Conservation (phyloP, 2,113 vertebrate genomes). For the Rafetus swinhoei region DNA sequence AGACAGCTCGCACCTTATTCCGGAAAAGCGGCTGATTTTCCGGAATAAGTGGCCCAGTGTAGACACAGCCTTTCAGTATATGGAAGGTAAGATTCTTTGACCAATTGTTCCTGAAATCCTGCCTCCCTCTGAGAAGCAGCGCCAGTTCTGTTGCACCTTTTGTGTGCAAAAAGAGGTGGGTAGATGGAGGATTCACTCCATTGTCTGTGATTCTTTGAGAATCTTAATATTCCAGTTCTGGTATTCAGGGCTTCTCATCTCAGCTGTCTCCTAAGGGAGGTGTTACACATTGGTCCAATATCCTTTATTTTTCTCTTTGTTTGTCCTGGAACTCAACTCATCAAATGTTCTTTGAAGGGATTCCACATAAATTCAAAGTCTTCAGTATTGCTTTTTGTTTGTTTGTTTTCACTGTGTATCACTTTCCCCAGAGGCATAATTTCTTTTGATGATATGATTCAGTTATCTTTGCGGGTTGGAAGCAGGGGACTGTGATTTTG, state of each 20-base stretch:
- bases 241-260: not conserved
- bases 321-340: not conserved
- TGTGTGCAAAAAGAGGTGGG: not conserved
- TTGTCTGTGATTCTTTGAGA: not conserved
- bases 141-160: not conserved
- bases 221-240: not conserved
- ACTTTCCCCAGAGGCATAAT: not conserved
- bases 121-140: not conserved
- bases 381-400: not conserved
- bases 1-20: too few relatives aligned
- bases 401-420: not conserved
- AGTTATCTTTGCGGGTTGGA: not conserved
- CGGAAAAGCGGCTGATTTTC: too few relatives aligned
- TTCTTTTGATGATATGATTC: not conserved
- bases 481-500: not conserved
- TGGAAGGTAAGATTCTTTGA: not conserved
- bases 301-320: not conserved
- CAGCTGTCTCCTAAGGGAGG: not conserved
- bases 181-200: not conserved
- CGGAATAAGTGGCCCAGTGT: too few relatives aligned
- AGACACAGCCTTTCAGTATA: not conserved
- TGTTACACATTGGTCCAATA: not conserved
- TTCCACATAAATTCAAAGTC: not conserved
- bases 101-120: not conserved
- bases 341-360: fast-evolving